Percentiles rank a stretch among this genome's conserved stretches.
Conservation (phyloP, 2,888 invertebrate species). For the Pseudococcus viburni region DNA sequence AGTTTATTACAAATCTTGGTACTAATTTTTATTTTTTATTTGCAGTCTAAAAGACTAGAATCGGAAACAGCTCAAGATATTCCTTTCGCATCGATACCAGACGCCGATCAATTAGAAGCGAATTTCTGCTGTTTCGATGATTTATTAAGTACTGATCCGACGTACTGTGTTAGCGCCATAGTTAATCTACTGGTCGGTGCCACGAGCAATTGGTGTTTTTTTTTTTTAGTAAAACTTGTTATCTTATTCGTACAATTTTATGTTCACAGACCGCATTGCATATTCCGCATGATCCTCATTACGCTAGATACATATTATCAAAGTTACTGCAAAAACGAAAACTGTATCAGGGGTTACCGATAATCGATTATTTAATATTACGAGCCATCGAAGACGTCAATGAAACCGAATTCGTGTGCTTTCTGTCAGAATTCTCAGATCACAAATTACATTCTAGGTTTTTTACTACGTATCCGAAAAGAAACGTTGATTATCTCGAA, state of each 20-base stretch:
- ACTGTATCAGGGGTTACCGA: not conserved
- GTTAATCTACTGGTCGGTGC: slow-evolving; percentile 53
- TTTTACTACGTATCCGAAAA: slow-evolving; percentile 51
- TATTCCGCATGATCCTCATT: slow-evolving; percentile 28
- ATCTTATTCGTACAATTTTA: not conserved
- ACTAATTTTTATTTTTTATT: not conserved
- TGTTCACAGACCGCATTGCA: not conserved
- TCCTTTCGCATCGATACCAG: slow-evolving; percentile 12
- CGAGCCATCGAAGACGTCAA: slow-evolving; percentile 60
- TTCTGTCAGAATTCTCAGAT: not conserved
- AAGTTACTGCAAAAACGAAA: slow-evolving; percentile 16
- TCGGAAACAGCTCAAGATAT: slow-evolving; percentile 2
- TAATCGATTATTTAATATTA: slow-evolving; percentile 57
- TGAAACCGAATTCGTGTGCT: slow-evolving; percentile 54
- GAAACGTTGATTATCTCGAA: slow-evolving; percentile 42
- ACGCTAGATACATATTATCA: not conserved
- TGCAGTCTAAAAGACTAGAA: slow-evolving; percentile 9
- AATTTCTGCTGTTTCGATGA: slow-evolving; percentile 49
- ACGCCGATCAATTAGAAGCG: not conserved
- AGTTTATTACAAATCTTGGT: not conserved
- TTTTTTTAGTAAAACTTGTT: not conserved
- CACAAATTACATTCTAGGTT: slow-evolving; percentile 57
- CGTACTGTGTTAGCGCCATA: slow-evolving; percentile 59
- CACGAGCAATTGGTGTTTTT: not conserved
- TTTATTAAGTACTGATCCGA: slow-evolving; percentile 59